Base-by-base conservation (phyloP, 2,888 invertebrate species). In the Eupeodes latifasciatus region DNA sequence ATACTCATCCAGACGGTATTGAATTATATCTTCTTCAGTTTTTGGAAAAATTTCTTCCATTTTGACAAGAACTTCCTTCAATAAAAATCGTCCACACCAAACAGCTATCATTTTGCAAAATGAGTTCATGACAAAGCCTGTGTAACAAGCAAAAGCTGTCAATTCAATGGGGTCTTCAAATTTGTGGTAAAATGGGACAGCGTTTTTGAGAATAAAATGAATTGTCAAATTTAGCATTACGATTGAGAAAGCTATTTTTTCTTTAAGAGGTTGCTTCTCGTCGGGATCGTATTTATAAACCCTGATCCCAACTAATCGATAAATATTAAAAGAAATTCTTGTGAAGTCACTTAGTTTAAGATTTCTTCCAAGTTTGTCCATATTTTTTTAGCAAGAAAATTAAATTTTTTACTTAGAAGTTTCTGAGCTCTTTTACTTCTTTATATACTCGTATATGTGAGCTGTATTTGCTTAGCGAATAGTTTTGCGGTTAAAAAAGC, bases 21-120 rank as follows among this genome's bases (percentile, higher is more conserved):
- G 85, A 0, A 12, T 1, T 1, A 83, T 64, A 9, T 79, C 76
- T 12, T 75, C 47, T 0, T 53, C 12, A 5, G 87, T 90, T 49
- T 69, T 80, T 1, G 91, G 90, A 51, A 85, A 90, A 19, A 77
- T 77, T 16, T 72, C 51, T 1, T 84, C 53, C 71, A 91, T 74
- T 55, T 86, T 87, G 0, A 40, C 66, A 0, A 90, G 36, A 6
- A 83, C 62, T 2, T 83, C 55, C 4, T 72, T 64, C 19, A 90
- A 51, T 0, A 66, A 55, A 3, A 44, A 36, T 5, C 90, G 81
- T 6, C 89, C 89, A 6, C 53, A 44, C 72, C 75, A 85, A 64
- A 89, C 62, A 0, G 80, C 51, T 4, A 67, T 11, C 0, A 85
- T 47, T 53, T 90, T 90, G n/a, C 47, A 62, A 1, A 80, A 6